These are phyloP conservation scores for Coenobita brevimanus DNA, from an alignment of 1,140 invertebrate species.

Conservation along the genomic window DNA sequence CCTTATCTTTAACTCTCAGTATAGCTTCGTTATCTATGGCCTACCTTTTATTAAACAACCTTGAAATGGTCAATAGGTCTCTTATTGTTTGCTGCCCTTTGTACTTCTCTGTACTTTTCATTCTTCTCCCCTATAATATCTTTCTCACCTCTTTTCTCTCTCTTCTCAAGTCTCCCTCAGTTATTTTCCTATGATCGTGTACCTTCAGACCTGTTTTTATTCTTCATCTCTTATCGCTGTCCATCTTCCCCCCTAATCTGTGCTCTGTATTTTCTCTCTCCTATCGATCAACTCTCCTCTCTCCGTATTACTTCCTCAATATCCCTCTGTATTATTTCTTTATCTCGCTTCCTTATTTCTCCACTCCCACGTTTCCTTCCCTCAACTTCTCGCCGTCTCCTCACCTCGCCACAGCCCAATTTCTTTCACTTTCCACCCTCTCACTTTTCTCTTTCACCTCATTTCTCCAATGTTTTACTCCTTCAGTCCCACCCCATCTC, in stretches of 20 bases:
- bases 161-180: not conserved
- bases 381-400: not conserved
- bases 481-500: not conserved
- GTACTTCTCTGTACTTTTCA: not conserved
- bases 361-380: not conserved
- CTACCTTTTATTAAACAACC: no score
- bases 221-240: not conserved
- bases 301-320: slow-evolving; percentile 3
- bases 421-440: no score
- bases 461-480: no score
- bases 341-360: no score
- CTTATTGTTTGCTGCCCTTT: no score
- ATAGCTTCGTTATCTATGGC: not conserved
- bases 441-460: not conserved
- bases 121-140: not conserved
- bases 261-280: not conserved
- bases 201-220: not conserved
- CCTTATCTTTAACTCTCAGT: not conserved
- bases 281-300: slow-evolving; percentile 1
- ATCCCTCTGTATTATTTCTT: not conserved
- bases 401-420: no score
- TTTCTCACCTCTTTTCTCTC: not conserved
- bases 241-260: not conserved
- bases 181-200: not conserved
- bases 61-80: no score